phyloP scores from a whole-genome alignment of 2,113 vertebrate genomes.

The Manacus vitellinus region DNA sequence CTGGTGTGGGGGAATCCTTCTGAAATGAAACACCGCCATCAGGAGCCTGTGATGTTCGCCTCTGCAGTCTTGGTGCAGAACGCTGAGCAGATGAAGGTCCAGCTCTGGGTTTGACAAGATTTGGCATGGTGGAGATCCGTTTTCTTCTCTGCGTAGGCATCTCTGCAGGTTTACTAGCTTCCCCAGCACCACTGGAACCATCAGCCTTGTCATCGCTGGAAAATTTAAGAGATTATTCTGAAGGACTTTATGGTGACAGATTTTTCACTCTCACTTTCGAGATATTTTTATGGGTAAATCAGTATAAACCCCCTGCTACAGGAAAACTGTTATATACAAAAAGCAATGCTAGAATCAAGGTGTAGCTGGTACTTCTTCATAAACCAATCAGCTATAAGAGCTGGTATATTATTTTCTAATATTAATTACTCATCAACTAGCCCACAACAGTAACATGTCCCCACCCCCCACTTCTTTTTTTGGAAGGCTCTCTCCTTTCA shows the following conservation, averaged over 20 bases:
- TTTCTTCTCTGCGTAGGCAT: constrained; percentile 85
- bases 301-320: neutral
- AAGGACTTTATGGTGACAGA: neutral
- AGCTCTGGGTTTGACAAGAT: constrained; percentile 76
- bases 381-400: neutral
- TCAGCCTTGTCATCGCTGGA: constrained; percentile 71
- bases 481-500: neutral
- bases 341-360: neutral
- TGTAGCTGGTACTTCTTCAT: neutral
- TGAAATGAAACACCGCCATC: constrained; percentile 2
- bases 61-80: constrained; percentile 49
- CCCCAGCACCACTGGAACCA: constrained; percentile 45
- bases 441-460: neutral
- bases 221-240: constrained; percentile 1
- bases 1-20: neutral
- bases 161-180: constrained; percentile 54
- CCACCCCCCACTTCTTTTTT: rapidly evolving
- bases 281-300: neutral
- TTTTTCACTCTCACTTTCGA: neutral
- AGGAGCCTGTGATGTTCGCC: constrained; percentile 23
- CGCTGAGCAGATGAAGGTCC: constrained; percentile 63
- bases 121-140: constrained; percentile 82
- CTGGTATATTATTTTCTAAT: neutral
- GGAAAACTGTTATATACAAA: neutral
- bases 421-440: neutral